Evolutionary conservation across 1,140 invertebrate genomes (phyloP).

Genomic region (Bicyclus anynana): DNA sequence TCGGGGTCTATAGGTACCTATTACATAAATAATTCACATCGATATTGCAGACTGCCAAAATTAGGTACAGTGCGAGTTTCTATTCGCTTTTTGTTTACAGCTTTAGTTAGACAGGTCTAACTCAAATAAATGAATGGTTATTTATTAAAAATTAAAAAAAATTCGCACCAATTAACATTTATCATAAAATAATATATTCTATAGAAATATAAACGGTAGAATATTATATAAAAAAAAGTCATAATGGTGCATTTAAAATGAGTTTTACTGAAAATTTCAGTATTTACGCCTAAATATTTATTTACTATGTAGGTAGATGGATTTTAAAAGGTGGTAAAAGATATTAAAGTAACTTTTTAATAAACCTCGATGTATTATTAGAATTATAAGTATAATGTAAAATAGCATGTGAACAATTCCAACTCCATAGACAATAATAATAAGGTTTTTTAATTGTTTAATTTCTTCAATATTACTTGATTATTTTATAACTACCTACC

Average conservation of each 20-base stretch:
- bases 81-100: no score
- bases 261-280: constrained; percentile 3
- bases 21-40: no score
- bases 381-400: constrained; percentile 31
- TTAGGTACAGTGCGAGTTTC: no score
- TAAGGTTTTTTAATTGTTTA: neutral
- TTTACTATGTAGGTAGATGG: constrained; percentile 23
- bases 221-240: constrained; percentile 9
- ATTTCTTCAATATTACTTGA: neutral
- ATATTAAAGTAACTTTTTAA: constrained; percentile 24
- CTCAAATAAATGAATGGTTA: no score
- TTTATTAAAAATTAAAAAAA: neutral
- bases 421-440: constrained; percentile 2
- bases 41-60: no score
- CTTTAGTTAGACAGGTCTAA: no score
- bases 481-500: no score
- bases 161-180: constrained; percentile 15
- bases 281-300: constrained; percentile 24
- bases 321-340: constrained; percentile 7
- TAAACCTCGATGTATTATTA: constrained; percentile 37
- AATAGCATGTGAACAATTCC: constrained; percentile 34
- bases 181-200: constrained; percentile 9
- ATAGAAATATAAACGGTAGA: constrained; percentile 7
- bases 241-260: constrained; percentile 21
- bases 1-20: no score